Percentiles rank a stretch among this genome's conserved stretches.
Conservation (phyloP, 2,797 vertebrate species). For the Passerculus sandwichensis region DNA sequence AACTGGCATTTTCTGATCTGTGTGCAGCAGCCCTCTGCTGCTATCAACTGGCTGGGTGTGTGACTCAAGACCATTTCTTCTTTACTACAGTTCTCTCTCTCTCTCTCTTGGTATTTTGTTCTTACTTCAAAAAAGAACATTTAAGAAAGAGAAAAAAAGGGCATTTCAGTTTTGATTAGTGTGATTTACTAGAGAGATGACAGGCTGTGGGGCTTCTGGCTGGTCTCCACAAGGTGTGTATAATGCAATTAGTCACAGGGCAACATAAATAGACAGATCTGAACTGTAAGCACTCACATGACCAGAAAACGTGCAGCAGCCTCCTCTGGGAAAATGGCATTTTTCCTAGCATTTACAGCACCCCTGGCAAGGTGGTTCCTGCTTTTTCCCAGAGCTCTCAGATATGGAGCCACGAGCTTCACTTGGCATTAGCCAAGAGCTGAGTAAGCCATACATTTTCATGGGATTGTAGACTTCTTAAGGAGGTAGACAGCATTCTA, state of each 20-base stretch:
- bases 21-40: neutral
- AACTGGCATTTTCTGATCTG: neutral
- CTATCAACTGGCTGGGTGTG: neutral
- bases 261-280: neutral
- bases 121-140: neutral
- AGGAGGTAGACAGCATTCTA: neutral
- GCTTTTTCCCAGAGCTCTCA: neutral
- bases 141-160: neutral
- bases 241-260: neutral
- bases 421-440: neutral
- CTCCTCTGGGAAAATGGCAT: neutral
- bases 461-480: neutral
- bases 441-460: neutral
- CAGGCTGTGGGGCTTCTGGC: neutral
- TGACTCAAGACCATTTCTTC: neutral
- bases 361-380: neutral
- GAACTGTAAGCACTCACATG: neutral
- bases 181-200: neutral
- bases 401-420: neutral
- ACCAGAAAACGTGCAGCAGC: neutral
- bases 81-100: neutral
- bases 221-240: neutral
- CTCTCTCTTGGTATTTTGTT: neutral
- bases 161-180: neutral
- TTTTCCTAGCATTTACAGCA: neutral